Base-by-base conservation (phyloP, 2,113 vertebrate species). In the Limnothrissa miodon region DNA sequence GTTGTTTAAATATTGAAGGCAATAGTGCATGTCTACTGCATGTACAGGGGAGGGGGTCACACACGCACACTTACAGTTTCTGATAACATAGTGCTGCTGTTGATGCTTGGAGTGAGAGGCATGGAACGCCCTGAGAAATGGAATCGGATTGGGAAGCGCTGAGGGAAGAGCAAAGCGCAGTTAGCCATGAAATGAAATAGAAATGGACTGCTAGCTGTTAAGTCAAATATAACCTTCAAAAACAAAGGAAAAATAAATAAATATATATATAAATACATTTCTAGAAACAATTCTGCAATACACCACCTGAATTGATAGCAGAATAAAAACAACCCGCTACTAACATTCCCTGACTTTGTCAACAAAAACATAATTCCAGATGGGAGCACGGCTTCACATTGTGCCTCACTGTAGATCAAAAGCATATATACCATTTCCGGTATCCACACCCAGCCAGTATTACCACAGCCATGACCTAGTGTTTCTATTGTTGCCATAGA, bases 111-210 rank as follows among this genome's bases (percentile, higher is more conserved):
- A 44, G 95, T 93, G 39, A 98, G 88, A 88, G 98, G 97, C 86
- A 97, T 95, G 21, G 97, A 96, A 85, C 97, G 93, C 1, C 96
- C 95, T 44, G 95, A 94, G 0, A 96, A 96, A 85, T 96, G 97
- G 9, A 97, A 95, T 21, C 97, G 95, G 21, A 89, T 89, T 3
- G 95, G 93, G 5, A 93, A 89, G 44, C 92, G 91, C 94, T 95
- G 91, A 9, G n/a, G 42, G 86, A 59, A 79, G 36, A 78, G 21
- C 79, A 15, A 79, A 36, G 1, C 0, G 13, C 25, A 56, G 5
- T 29, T 23, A 1, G 17, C 5, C 2, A 4, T 56, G 21, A 56
- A 56, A 56, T 23, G 1, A 56, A n/a, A 5, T 6, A 1, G 10
- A 25, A 29, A 6, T 29, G 10, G 4, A 74, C 11, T n/a, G n/a